These are phyloP conservation scores for Troglohyphantes excavatus DNA, from an alignment of 2,888 invertebrate genomes.

Conservation along the genomic window DNA sequence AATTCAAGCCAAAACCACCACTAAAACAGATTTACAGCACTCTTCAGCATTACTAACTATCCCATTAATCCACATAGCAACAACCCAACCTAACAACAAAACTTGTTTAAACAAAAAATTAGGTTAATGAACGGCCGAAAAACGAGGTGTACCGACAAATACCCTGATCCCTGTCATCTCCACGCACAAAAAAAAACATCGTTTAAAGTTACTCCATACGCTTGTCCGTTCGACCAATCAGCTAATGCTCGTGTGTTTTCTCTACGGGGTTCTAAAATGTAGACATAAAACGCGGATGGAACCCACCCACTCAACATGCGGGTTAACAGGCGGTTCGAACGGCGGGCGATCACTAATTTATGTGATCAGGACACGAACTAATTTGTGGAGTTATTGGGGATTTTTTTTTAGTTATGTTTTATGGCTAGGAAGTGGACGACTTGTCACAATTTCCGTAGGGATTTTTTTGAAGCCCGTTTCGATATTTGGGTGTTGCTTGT, in stretches of 20 bases:
- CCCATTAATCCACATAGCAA: too few species aligned
- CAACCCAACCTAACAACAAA: too few species aligned
- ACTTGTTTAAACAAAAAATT: too few species aligned
- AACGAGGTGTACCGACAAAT: too few species aligned
- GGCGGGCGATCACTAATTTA: neutral
- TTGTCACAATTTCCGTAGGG: neutral
- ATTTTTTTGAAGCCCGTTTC: neutral
- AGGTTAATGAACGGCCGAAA: too few species aligned
- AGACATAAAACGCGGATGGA: conserved; percentile 4
- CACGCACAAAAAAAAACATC: neutral
- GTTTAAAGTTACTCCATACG: neutral
- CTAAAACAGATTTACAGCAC: too few species aligned
- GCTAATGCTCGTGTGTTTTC: neutral
- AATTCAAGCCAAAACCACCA: too few species aligned
- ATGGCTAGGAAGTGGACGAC: neutral
- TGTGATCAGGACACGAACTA: neutral
- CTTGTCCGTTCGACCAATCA: neutral
- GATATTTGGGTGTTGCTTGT: neutral
- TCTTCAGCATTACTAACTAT: too few species aligned
- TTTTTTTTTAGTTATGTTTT: neutral
- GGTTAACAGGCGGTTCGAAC: neutral
- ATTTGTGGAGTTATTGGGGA: too few species aligned
- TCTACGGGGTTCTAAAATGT: conserved; percentile 1
- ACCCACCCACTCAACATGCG: too few species aligned
- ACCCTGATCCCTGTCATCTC: neutral